Evolutionary conservation across 2,888 invertebrate genomes (phyloP), one percentile per base, ranked within the genome.

Genomic region (Apodemia duryi): DNA sequence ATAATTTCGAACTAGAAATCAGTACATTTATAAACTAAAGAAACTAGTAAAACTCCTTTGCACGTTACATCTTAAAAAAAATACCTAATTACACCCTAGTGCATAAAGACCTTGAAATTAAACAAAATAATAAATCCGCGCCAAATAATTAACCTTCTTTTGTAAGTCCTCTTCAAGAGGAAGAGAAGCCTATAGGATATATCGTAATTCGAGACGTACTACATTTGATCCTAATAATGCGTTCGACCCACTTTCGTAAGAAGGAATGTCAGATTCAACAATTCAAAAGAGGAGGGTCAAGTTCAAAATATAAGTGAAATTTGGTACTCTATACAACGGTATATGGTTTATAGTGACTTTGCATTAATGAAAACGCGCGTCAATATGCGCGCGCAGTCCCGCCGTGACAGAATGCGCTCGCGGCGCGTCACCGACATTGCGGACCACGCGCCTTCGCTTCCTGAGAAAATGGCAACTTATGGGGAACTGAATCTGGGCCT

Each of bases 401-500:
- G 83, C 77, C 89, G 90, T 90, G 89, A 88, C 83, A 86, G 84
- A 90, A 91, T 89, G 90, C 84, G 83, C 80, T 77, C 78, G 80
- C 77, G 75, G 66, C 73, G 75, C 80, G 81, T 77, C 74, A 74
- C 66, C 73, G 67, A 71, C 73, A 72, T 69, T 67, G 67, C 69
- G 68, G 51, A 69, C 74, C 72, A 73, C 72, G 75, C 77, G 73
- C 71, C 75, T 70, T 74, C 81, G 84, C 83, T 90, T 91, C 91
- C 88, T 86, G 84, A 88, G 90, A 91, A 90, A 90, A 90, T 88
- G 82, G 87, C 89, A 88, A 89, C 84, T 90, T 89, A 88, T 85
- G 84, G 86, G 87, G 86, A 88, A 88, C 83, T 86, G 84, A 89
- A 89, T 88, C 88, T 88, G 88, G 85, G 84, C 78, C 83, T 86